Conservation (phyloP, 2,113 vertebrate species). For the Elgaria multicarinata region DNA sequence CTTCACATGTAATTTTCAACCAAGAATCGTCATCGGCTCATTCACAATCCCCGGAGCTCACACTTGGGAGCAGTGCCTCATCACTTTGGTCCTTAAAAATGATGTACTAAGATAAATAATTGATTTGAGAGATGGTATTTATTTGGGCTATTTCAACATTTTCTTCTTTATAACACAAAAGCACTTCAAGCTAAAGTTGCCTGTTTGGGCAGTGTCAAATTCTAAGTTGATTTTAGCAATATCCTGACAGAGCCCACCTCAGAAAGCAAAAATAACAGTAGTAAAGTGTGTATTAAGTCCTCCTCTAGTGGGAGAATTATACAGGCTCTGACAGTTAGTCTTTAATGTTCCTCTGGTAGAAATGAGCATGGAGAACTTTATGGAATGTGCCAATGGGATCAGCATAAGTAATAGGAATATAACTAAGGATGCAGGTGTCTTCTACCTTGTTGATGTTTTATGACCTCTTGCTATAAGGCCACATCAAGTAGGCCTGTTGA, state of each 20-base stretch:
- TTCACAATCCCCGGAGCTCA: background rate
- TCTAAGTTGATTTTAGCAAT: slow-evolving; percentile 1
- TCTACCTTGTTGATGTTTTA: background rate
- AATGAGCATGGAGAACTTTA: background rate
- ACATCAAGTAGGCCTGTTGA: background rate
- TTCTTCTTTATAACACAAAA: background rate
- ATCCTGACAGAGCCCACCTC: background rate
- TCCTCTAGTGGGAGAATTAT: slow-evolving; percentile 3
- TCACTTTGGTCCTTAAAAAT: background rate
- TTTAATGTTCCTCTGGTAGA: slow-evolving; percentile 1
- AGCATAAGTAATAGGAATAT: background rate
- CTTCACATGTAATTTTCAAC: background rate
- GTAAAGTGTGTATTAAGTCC: background rate
- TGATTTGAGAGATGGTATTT: background rate
- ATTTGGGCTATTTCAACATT: background rate
- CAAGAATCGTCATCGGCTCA: background rate
- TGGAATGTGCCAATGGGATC: background rate
- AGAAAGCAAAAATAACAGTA: background rate
- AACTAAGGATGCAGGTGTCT: background rate
- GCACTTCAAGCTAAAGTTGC: background rate
- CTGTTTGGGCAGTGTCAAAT: background rate
- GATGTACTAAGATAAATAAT: background rate
- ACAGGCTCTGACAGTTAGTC: background rate
- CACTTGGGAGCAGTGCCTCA: background rate
- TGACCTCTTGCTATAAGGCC: background rate